These are phyloP conservation scores for Setophaga coronata DNA, from an alignment of 2,113 vertebrate genomes.

Conservation along the genomic window DNA sequence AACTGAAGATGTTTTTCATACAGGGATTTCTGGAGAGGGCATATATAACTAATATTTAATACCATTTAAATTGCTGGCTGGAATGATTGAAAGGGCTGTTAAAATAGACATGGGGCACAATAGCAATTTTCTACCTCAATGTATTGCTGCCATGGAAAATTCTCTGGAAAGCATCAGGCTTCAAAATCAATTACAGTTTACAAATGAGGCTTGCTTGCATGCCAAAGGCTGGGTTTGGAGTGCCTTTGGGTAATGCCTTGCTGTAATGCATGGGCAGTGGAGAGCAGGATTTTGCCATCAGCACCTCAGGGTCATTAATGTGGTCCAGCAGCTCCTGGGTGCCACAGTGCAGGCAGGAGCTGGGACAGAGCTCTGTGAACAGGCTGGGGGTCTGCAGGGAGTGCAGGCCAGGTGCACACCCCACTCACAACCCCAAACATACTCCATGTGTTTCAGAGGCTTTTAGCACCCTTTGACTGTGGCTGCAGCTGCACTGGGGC, in stretches of 20 bases:
- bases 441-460: neutral
- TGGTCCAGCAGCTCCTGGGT: neutral
- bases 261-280: neutral
- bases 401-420: neutral
- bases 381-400: neutral
- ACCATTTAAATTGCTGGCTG: neutral
- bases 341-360: neutral
- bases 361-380: neutral
- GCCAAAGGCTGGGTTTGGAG: neutral
- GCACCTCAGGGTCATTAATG: neutral
- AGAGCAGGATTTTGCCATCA: neutral
- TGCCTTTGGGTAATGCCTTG: neutral
- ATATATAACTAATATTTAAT: neutral
- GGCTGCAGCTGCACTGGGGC: neutral
- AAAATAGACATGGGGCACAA: neutral
- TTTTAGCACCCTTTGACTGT: neutral
- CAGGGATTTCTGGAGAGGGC: neutral
- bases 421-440: neutral
- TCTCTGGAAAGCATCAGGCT: constrained; percentile 10
- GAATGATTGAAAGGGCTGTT: neutral
- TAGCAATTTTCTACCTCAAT: neutral
- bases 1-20: neutral
- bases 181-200: constrained; percentile 28
- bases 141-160: constrained; percentile 8
- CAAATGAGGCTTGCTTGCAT: constrained; percentile 17